Conservation (phyloP, 2,888 invertebrate genomes). For the Carabus problematicus region DNA sequence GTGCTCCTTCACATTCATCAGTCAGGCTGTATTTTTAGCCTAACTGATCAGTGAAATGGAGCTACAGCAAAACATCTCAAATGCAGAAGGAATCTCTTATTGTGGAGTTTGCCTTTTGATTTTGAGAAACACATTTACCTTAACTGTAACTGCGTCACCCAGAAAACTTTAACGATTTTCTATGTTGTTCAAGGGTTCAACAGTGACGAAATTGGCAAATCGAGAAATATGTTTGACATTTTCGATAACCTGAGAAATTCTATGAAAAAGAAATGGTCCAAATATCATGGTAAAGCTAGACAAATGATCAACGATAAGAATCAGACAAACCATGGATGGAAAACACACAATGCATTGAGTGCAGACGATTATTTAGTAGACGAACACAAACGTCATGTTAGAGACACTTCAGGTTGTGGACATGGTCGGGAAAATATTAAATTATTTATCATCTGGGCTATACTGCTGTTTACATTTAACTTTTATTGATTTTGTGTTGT, state of each 20-base stretch:
- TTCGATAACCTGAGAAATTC: conserved; percentile 14
- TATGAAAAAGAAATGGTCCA: conserved; percentile 4
- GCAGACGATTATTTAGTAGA: no score
- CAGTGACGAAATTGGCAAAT: conserved; percentile 15
- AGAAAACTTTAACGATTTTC: background rate
- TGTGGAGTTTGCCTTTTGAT: conserved; percentile 1
- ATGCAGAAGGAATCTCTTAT: background rate
- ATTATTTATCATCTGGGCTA: no score
- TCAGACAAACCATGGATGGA: no score
- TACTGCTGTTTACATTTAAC: no score
- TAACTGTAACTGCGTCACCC: background rate
- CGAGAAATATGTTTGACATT: conserved; percentile 18
- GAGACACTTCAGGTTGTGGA: no score
- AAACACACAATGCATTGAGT: no score
- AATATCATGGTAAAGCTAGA: background rate
- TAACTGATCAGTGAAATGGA: conserved; percentile 17
- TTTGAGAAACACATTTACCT: background rate
- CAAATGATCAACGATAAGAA: background rate
- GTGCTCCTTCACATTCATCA: conserved; percentile 16
- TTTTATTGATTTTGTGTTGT: no score
- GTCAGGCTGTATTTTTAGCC: conserved; percentile 18
- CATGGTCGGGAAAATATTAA: no score
- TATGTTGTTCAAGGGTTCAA: conserved; percentile 21
- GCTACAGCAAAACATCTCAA: conserved; percentile 21
- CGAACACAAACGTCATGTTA: no score